Base-by-base conservation (phyloP, 1,140 invertebrate genomes). In the Drosophila repleta region DNA sequence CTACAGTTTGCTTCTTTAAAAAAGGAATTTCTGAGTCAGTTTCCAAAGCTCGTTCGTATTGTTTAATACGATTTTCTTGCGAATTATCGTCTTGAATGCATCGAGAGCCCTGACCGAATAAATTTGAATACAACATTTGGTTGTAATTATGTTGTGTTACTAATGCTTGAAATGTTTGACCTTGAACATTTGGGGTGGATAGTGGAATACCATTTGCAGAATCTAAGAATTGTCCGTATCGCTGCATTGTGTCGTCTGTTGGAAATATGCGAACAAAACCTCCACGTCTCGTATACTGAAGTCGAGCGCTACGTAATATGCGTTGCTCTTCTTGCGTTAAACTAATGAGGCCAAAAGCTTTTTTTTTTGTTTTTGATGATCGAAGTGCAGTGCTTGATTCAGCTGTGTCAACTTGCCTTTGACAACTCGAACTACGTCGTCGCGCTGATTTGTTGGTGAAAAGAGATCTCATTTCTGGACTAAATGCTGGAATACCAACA, bases 181-280 rank as follows among this genome's bases (percentile, higher is more conserved):
- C 93, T 75, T 94, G 93, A 49, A 93, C 93, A 67, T 94, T 93
- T 11, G 94, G 93, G 17, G 93, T 94, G 10, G 94, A 94, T 35
- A 95, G 93, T 11, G 95, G 95, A 75, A 96, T 94, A 56, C 96
- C 96, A 39, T 94, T 95, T 39, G 94, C 92, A 11, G 95, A 92
- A 93, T 96, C 96, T 94, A 92, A 49, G 87, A 90, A 91, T 18
- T 79, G 76, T 26, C 90, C 81, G 90, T 96, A 96, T 78, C 95
- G 94, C 87, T 95, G 94, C 97, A 97, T 98, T 3, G 96, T 96
- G 85, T 97, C 96, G 35, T 95, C 93, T 20, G 96, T 96, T 17
- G 98, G 98, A 92, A 98, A 99, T 82, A 99, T 97, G 21, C 97
- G 92, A 26, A 98, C 96, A 92, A 97, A 99, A 53, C 97, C 97